These are phyloP conservation scores for Gobiocypris rarus DNA, from an alignment of 2,113 vertebrate species.

Conservation along the genomic window DNA sequence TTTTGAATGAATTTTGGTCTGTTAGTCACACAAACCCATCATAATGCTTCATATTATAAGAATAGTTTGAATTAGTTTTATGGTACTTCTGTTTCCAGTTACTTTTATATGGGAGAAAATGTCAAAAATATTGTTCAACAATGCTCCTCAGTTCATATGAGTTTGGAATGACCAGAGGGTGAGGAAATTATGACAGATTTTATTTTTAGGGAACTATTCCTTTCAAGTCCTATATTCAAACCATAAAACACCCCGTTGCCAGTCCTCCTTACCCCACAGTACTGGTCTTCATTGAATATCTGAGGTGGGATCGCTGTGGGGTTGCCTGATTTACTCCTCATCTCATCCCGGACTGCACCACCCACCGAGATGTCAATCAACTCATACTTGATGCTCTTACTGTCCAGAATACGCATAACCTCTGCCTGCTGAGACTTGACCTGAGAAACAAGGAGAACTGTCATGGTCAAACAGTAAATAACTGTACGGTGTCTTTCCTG, in stretches of 20 bases:
- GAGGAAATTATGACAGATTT: no score
- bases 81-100: background rate
- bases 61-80: background rate
- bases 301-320: conserved; percentile 90
- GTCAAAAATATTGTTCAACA: background rate
- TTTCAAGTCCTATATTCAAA: background rate
- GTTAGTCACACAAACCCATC: background rate
- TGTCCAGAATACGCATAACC: conserved; percentile 89
- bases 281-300: conserved; percentile 92
- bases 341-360: conserved; percentile 86
- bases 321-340: conserved; percentile 88
- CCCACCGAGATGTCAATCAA: conserved; percentile 93
- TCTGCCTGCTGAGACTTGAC: conserved; percentile 95
- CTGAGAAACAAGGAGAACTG: conserved; percentile 65
- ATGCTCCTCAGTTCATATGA: background rate
- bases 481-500: background rate
- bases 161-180: background rate
- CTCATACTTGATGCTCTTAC: conserved; percentile 89
- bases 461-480: background rate
- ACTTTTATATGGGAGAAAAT: background rate
- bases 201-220: background rate
- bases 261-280: conserved; percentile 87
- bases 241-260: background rate
- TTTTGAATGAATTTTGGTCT: background rate
- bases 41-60: background rate